These are phyloP conservation scores for Lagodon rhomboides DNA, from an alignment of 2,797 vertebrate species.

Conservation along the genomic window DNA sequence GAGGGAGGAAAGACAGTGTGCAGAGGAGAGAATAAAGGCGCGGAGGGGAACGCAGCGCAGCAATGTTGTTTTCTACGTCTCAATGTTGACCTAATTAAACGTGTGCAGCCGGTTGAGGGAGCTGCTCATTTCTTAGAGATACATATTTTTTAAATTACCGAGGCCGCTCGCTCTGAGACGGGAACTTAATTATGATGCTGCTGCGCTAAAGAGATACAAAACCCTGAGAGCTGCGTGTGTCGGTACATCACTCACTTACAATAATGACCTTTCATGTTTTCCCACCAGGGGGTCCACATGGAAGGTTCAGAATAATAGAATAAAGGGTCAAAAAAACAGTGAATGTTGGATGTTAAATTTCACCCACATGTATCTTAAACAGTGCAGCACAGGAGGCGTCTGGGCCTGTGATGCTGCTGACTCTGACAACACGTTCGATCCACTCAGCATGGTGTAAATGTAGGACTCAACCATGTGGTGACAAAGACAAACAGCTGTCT, in stretches of 20 bases:
- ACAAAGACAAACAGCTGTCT: slow-evolving; percentile 3
- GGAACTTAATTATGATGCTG: slow-evolving; percentile 41
- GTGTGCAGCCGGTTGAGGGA: slow-evolving; percentile 27
- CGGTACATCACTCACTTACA: neutral
- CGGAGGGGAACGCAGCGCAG: slow-evolving; percentile 30
- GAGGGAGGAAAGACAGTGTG: neutral
- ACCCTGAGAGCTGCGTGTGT: slow-evolving; percentile 5
- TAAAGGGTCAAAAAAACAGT: no score
- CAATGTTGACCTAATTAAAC: slow-evolving; percentile 74
- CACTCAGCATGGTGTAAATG: slow-evolving; percentile 22
- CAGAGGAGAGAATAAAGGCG: slow-evolving; percentile 24
- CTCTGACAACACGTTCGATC: neutral
- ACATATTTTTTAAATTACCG: slow-evolving; percentile 30
- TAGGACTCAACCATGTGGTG: neutral
- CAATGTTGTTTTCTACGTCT: slow-evolving; percentile 49
- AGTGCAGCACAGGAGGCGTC: neutral
- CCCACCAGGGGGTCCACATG: neutral
- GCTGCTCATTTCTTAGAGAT: slow-evolving; percentile 40
- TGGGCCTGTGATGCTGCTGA: slow-evolving; percentile 13
- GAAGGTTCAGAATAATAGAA: no score
- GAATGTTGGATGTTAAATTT: neutral
- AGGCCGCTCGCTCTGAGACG: slow-evolving; percentile 27
- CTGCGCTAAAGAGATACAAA: neutral
- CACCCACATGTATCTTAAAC: neutral
- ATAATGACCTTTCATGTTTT: neutral